A percentile compares a stretch with the other conserved stretches of the same genome.
Conservation (phyloP, 1,140 invertebrate genomes). For the Lineus longissimus region DNA sequence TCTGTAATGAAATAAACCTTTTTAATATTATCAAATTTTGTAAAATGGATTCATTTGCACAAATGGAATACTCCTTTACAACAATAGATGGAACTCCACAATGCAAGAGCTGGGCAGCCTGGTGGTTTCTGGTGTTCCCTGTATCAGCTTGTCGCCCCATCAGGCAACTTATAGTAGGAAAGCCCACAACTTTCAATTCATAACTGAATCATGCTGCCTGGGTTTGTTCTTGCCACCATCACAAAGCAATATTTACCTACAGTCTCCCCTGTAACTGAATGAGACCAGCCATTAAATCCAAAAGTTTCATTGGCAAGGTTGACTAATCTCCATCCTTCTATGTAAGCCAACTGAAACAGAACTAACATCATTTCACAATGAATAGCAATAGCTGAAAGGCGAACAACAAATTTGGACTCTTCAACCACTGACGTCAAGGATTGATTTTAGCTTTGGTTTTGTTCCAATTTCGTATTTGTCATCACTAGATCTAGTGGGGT, state of each 20-base stretch:
- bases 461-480: too few species aligned
- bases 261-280: slow-evolving; percentile 54
- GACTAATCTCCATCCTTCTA: slow-evolving; percentile 56
- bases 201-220: too few species aligned
- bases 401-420: too few species aligned
- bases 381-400: not conserved
- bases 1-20: slow-evolving; percentile 37
- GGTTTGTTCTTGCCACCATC: too few species aligned
- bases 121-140: slow-evolving; percentile 51
- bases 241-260: slow-evolving; percentile 46
- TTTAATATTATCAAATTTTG: slow-evolving; percentile 54
- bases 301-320: slow-evolving; percentile 56
- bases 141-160: too few species aligned
- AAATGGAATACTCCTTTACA: slow-evolving; percentile 58
- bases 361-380: not conserved
- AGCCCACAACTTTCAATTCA: not conserved
- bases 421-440: too few species aligned
- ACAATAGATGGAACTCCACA: slow-evolving; percentile 53
- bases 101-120: slow-evolving; percentile 56
- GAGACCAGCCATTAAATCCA: slow-evolving; percentile 59
- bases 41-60: slow-evolving; percentile 57
- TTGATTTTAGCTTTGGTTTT: too few species aligned
- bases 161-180: not conserved
- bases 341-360: slow-evolving; percentile 50
- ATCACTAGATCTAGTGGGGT: too few species aligned